These are phyloP conservation scores for Macaria liturata DNA, from an alignment of 2,888 invertebrate species.

Conservation along the genomic window DNA sequence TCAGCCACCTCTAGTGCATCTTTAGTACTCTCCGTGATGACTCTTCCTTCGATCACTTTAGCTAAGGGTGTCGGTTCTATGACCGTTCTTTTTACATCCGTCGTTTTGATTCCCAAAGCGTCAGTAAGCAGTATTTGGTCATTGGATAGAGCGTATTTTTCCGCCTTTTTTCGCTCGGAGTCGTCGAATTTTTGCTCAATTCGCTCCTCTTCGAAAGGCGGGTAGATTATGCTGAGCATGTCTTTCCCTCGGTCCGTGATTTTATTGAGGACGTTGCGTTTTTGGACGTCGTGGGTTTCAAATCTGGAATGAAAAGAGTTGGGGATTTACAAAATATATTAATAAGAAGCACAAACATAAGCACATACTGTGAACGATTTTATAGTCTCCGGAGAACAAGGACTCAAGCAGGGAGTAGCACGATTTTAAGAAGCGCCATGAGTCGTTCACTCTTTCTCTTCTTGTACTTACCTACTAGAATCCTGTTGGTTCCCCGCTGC, in stretches of 20 bases:
- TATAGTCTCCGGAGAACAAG: too few relatives aligned
- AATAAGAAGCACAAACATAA: too few relatives aligned
- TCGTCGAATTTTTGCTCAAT: conserved; percentile 74
- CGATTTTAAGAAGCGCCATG: too few relatives aligned
- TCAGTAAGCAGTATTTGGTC: conserved; percentile 65
- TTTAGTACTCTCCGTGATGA: conserved; percentile 64
- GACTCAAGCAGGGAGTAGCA: too few relatives aligned
- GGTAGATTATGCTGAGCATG: conserved; percentile 74
- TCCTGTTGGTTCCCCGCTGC: conserved; percentile 29
- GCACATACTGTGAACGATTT: too few relatives aligned
- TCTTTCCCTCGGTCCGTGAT: conserved; percentile 74
- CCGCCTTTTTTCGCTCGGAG: conserved; percentile 72
- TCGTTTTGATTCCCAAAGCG: conserved; percentile 36
- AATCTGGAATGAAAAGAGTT: conserved; percentile 24
- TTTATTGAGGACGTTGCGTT: conserved; percentile 71
- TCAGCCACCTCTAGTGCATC: conserved; percentile 68
- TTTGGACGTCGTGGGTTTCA: conserved; percentile 60
- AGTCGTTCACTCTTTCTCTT: too few relatives aligned
- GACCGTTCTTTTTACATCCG: conserved; percentile 44
- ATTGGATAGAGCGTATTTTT: conserved; percentile 72
- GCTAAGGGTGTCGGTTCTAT: conserved; percentile 66
- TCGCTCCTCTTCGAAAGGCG: conserved; percentile 68
- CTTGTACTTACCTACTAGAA: conserved; percentile 12
- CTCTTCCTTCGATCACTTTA: conserved; percentile 68
- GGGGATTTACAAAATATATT: too few relatives aligned